Conservation (phyloP, 2,888 invertebrate species). For the Cosmopolites sordidus region DNA sequence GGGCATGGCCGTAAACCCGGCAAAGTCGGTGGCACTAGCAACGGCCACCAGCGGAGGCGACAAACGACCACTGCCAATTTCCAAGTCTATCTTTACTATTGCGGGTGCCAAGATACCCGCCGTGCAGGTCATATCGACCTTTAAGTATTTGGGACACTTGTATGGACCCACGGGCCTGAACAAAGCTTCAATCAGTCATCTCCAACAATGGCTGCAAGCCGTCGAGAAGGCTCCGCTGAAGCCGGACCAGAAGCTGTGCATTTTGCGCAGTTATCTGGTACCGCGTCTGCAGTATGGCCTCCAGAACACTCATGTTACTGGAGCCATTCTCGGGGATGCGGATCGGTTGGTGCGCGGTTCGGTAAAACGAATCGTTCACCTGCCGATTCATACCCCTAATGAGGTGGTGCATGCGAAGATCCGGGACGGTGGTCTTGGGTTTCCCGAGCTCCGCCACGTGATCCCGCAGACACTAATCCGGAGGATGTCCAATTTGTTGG, state of each 20-base stretch:
- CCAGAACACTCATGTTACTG: constrained; percentile 33
- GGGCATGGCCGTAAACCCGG: constrained; percentile 22
- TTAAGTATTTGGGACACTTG: constrained; percentile 9
- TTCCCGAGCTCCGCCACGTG: neutral
- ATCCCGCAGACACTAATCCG: neutral
- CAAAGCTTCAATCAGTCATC: neutral
- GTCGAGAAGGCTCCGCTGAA: constrained; percentile 39
- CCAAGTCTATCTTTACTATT: neutral
- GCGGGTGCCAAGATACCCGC: neutral
- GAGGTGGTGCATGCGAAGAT: neutral
- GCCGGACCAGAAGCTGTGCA: constrained; percentile 42
- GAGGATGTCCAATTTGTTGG: neutral
- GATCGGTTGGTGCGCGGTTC: constrained; percentile 1
- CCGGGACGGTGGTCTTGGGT: neutral
- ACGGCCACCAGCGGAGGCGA: neutral
- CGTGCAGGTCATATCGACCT: constrained; percentile 7
- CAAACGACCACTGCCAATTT: neutral
- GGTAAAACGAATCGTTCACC: neutral
- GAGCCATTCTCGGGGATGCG: constrained; percentile 5
- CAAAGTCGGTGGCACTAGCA: constrained; percentile 15
- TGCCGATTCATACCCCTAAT: neutral
- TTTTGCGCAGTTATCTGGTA: constrained; percentile 38
- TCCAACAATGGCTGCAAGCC: constrained; percentile 26
- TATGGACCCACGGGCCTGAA: neutral
- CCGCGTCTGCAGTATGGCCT: constrained; percentile 41